Evolutionary conservation across 2,797 vertebrate species (phyloP).

Genomic region (Helicolenus hilgendorfi): DNA sequence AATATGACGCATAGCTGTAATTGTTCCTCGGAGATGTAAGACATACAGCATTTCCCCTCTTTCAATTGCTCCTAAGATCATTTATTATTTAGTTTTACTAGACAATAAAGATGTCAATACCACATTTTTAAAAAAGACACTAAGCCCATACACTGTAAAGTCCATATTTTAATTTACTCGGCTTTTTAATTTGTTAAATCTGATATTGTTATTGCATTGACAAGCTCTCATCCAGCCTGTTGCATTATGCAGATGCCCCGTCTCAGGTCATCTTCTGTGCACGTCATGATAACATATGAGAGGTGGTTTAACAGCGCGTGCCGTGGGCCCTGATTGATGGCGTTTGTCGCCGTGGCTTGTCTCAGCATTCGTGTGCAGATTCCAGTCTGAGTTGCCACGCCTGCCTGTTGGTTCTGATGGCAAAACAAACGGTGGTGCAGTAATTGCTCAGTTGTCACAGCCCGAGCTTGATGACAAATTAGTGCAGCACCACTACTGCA

Average conservation of each 20-base stretch:
- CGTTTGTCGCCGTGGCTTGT: constrained; percentile 39
- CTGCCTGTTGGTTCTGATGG: constrained; percentile 80
- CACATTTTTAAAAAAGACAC: not conserved
- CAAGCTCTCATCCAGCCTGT: constrained; percentile 13
- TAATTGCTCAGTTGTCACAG: constrained; percentile 88
- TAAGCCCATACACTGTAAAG: not conserved
- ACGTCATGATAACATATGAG: constrained; percentile 42
- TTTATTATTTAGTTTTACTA: constrained; percentile 19
- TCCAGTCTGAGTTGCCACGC: constrained; percentile 55
- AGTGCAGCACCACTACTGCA: constrained; percentile 76
- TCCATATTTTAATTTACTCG: not conserved
- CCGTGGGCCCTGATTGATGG: constrained; percentile 72
- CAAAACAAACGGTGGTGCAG: constrained; percentile 85
- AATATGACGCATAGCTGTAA: not conserved
- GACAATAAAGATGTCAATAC: constrained; percentile 26
- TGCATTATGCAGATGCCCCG: constrained; percentile 24
- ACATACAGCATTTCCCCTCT: not conserved
- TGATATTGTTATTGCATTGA: not conserved
- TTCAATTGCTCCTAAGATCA: constrained; percentile 9
- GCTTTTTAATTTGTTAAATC: not conserved
- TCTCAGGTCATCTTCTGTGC: constrained; percentile 41
- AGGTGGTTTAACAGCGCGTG: constrained; percentile 44
- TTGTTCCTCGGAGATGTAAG: not conserved
- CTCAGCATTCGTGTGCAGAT: constrained; percentile 61
- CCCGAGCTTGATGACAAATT: constrained; percentile 85